Base-by-base conservation (phyloP, 2,797 vertebrate genomes). In the Poeciliopsis turneri region DNA sequence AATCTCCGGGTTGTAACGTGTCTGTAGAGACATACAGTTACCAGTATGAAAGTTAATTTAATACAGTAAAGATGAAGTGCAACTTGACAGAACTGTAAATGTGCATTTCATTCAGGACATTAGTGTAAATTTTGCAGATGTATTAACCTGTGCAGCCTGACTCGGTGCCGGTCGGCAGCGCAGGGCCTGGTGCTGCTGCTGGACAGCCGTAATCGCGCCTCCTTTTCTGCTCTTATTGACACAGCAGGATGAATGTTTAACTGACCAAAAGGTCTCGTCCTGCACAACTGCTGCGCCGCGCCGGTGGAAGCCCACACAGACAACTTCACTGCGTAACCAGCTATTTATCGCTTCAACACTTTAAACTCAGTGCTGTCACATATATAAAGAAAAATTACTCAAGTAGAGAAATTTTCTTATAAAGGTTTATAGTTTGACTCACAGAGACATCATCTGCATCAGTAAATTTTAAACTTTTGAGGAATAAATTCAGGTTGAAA, bases 221-320 rank as follows among this genome's bases (percentile, higher is more conserved):
- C 6, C 55, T 15, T 33, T 79, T 59, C 76, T 80, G 77, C 78
- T 57, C 64, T 39, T 93, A 74, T 92, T 92, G 85, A 92, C 88
- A 88, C 78, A 86, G 72, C 72, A 69, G 64, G 16, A 41, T 78
- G 73, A 86, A 88, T 83, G 87, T 82, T 77, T 75, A 89, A 86
- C 81, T 80, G 75, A 82, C 73, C 86, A 90, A 81, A 86, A 81
- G 64, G 77, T 89, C 43, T 81, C 43, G 13, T 41, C 51, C 80
- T 85, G 69, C 76, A 64, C 46, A 75, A 61, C 84, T 83, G 87
- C 53, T 72, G 78, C 47, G 55, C 72, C 55, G 43, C 82, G 78
- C 41, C 82, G 43, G 28, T 66, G 78, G 72, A 74, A 68, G 69
- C 51, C 15, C 45, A 73, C 28, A 69, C 1, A 75, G 59, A 72